These are phyloP conservation scores for Heliconius eleuchia DNA, from an alignment of 1,140 invertebrate genomes.

Conservation along the genomic window DNA sequence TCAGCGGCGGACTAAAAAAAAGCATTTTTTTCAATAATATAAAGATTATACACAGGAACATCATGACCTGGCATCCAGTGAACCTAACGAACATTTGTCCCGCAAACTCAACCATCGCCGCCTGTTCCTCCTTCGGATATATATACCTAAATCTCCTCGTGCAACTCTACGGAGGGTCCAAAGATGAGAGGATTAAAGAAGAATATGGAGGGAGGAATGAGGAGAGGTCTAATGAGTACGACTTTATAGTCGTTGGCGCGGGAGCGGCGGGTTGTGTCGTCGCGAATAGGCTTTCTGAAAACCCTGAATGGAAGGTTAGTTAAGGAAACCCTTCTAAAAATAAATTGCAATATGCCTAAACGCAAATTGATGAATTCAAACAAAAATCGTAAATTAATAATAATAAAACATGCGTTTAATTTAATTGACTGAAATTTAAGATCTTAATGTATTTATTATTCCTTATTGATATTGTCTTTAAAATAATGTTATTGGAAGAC, in stretches of 20 bases:
- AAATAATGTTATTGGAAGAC: too few species aligned
- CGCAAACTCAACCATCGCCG: slow-evolving; percentile 31
- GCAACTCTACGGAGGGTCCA: slow-evolving; percentile 42
- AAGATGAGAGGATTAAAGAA: slow-evolving; percentile 14
- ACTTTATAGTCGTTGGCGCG: slow-evolving; percentile 6
- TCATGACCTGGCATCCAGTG: slow-evolving; percentile 46
- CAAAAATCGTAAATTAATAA: too few species aligned
- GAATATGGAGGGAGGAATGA: slow-evolving; percentile 14
- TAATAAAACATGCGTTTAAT: too few species aligned
- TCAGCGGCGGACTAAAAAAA: too few species aligned
- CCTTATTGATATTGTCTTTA: too few species aligned
- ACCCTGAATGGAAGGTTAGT: slow-evolving; percentile 78
- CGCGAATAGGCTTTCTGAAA: slow-evolving; percentile 82
- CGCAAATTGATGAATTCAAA: not conserved
- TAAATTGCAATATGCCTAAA: not conserved
- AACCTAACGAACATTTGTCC: slow-evolving; percentile 48
- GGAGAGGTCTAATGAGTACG: slow-evolving; percentile 45
- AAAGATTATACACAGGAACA: not conserved
- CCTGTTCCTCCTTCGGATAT: slow-evolving; percentile 45
- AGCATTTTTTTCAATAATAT: too few species aligned
- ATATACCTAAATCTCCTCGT: slow-evolving; percentile 49
- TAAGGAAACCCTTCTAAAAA: not conserved
- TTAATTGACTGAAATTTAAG: too few species aligned
- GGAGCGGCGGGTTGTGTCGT: slow-evolving; percentile 78
- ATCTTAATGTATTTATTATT: too few species aligned